Evolutionary conservation across 2,888 invertebrate genomes (phyloP).

Genomic region (Drosophila atroscutellata): DNA sequence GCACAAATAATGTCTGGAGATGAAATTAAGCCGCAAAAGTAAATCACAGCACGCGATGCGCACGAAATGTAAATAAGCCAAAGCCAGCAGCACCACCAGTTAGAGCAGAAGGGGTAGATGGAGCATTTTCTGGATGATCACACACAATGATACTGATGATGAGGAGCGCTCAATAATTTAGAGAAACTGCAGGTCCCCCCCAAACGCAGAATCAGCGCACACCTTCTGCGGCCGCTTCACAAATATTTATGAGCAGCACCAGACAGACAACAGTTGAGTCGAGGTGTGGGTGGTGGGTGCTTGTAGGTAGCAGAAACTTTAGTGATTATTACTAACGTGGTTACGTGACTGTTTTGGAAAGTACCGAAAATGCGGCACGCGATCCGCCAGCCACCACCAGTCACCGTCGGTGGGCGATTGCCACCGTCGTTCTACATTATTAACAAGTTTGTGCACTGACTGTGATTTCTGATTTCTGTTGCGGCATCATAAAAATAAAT

Average conservation of each 20-base stretch:
- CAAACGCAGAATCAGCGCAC: conserved; percentile 21
- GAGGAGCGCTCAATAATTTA: conserved; percentile 80
- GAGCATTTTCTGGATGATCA: conserved; percentile 40
- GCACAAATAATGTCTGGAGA: conserved; percentile 83
- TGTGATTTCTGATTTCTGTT: conserved; percentile 61
- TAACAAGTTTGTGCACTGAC: conserved; percentile 71
- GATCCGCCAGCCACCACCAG: conserved; percentile 13
- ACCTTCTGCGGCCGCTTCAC: conserved; percentile 58
- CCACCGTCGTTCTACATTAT: conserved; percentile 57
- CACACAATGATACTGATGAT: conserved; percentile 28
- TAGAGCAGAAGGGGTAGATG: background rate
- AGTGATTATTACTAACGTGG: conserved; percentile 85
- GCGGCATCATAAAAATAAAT: conserved; percentile 74
- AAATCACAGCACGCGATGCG: conserved; percentile 82
- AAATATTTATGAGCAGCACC: conserved; percentile 72
- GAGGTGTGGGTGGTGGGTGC: conserved; percentile 6
- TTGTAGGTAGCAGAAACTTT: conserved; percentile 79
- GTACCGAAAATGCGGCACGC: conserved; percentile 83
- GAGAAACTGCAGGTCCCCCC: conserved; percentile 55
- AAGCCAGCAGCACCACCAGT: conserved; percentile 3
- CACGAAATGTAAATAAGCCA: conserved; percentile 82
- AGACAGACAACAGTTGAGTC: conserved; percentile 39
- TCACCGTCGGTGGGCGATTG: conserved; percentile 1
- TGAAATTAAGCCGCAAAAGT: conserved; percentile 84
- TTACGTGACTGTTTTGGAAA: conserved; percentile 85